Percentiles rank a stretch among this genome's conserved stretches.
These are phyloP conservation scores for Danio tinwini DNA, from an alignment of 2,797 vertebrate species.

Conservation along the genomic window DNA sequence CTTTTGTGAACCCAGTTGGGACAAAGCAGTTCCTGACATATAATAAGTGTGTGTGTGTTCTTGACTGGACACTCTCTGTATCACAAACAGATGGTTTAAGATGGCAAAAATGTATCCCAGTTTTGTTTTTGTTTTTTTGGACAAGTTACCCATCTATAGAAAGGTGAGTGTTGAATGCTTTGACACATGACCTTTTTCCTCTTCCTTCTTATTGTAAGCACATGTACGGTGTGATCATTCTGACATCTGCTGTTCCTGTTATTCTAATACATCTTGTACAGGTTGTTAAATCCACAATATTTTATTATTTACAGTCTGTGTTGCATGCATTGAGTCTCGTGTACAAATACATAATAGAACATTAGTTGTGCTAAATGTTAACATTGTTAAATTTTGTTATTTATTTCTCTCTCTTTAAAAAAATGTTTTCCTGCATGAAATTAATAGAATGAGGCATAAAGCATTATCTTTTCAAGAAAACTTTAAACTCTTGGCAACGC, in stretches of 20 bases:
- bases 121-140: not conserved
- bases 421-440: too few relatives aligned
- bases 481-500: too few relatives aligned
- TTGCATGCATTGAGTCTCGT: not conserved
- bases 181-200: conserved; percentile 31
- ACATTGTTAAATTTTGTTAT: too few relatives aligned
- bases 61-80: not conserved
- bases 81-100: not conserved
- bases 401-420: too few relatives aligned
- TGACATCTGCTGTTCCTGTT: not conserved
- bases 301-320: not conserved
- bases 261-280: conserved; percentile 5
- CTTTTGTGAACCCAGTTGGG: conserved; percentile 18
- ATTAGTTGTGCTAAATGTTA: too few relatives aligned
- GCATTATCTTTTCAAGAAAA: too few relatives aligned
- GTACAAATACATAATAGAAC: too few relatives aligned
- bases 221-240: conserved; percentile 12
- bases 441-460: too few relatives aligned
- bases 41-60: not conserved
- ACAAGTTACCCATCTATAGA: not conserved
- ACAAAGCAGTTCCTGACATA: conserved; percentile 18
- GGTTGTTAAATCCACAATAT: not conserved
- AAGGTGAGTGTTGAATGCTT: conserved; percentile 4
- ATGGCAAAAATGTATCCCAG: conserved; percentile 7
- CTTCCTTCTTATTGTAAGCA: not conserved